Conservation (phyloP, 2,888 invertebrate species). For the Drosophila pseudotakahashii region DNA sequence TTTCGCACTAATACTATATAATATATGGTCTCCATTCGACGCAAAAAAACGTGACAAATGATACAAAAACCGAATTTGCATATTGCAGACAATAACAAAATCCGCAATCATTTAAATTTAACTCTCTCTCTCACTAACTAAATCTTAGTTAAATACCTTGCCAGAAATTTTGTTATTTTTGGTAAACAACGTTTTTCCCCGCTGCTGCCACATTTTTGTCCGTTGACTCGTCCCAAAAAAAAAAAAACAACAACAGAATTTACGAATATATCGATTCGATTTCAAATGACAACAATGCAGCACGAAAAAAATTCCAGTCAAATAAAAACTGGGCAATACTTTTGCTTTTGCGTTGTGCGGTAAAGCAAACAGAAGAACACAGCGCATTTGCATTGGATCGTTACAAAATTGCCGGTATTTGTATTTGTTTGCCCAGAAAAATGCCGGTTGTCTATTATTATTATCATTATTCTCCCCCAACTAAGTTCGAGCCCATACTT, state of each 20-base stretch:
- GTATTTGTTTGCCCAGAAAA: slow-evolving; percentile 31
- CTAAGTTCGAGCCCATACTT: slow-evolving; percentile 11
- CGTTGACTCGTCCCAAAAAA: slow-evolving; percentile 27
- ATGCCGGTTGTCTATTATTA: slow-evolving; percentile 25
- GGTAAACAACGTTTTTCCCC: slow-evolving; percentile 19
- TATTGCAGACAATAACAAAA: slow-evolving; percentile 11
- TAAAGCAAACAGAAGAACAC: slow-evolving; percentile 17
- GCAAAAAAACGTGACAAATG: slow-evolving; percentile 14
- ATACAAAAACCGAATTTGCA: slow-evolving; percentile 21
- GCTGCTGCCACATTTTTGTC: slow-evolving; percentile 38
- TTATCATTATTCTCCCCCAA: slow-evolving; percentile 4
- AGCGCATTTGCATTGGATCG: slow-evolving; percentile 8
- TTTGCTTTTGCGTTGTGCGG: slow-evolving; percentile 33
- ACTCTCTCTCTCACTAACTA: slow-evolving; percentile 20
- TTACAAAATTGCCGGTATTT: slow-evolving; percentile 41
- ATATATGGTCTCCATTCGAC: background rate
- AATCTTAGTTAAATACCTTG: slow-evolving; percentile 1
- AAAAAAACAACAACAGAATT: slow-evolving; percentile 26
- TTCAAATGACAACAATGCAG: slow-evolving; percentile 18
- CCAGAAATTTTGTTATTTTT: slow-evolving; percentile 11
- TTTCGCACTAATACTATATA: slow-evolving; percentile 11
- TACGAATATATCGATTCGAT: slow-evolving; percentile 47
- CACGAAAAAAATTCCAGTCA: slow-evolving; percentile 10
- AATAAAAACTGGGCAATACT: slow-evolving; percentile 34
- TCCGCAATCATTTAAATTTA: slow-evolving; percentile 17